Percentiles rank a stretch among this genome's conserved stretches.
phyloP scores from a whole-genome alignment of 2,888 invertebrate genomes.

The Cephus runcator region DNA sequence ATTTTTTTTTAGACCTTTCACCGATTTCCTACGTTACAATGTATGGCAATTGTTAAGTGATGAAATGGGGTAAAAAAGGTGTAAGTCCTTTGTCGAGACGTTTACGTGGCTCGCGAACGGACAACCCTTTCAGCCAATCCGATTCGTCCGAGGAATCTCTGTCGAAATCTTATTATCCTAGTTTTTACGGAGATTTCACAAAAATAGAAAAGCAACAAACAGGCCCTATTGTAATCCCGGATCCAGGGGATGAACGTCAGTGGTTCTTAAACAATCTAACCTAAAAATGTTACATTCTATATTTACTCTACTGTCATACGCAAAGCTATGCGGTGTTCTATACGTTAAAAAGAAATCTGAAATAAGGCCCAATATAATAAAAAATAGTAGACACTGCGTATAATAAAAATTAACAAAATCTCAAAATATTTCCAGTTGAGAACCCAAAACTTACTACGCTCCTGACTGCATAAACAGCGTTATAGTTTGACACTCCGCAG shows the following conservation, averaged over 20 bases:
- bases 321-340: not conserved
- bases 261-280: not conserved
- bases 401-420: not conserved
- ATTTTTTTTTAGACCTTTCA: not conserved
- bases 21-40: not conserved
- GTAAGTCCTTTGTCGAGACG: not conserved
- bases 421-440: not conserved
- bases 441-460: not conserved
- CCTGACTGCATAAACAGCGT: constrained; percentile 26
- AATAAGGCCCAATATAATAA: not conserved
- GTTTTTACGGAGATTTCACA: constrained; percentile 35
- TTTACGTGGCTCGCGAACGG: not conserved
- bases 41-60: not conserved
- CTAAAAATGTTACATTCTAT: not conserved
- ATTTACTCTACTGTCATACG: not conserved
- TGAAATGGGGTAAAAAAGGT: not conserved
- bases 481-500: constrained; percentile 14
- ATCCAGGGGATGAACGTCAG: constrained; percentile 15
- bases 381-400: not conserved
- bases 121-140: constrained; percentile 36
- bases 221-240: constrained; percentile 32
- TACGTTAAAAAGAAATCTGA: not conserved
- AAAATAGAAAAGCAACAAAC: constrained; percentile 29
- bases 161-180: constrained; percentile 45
- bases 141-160: constrained; percentile 29